Conservation (phyloP, 2,888 invertebrate species). For the Crossocerus cetratus region DNA sequence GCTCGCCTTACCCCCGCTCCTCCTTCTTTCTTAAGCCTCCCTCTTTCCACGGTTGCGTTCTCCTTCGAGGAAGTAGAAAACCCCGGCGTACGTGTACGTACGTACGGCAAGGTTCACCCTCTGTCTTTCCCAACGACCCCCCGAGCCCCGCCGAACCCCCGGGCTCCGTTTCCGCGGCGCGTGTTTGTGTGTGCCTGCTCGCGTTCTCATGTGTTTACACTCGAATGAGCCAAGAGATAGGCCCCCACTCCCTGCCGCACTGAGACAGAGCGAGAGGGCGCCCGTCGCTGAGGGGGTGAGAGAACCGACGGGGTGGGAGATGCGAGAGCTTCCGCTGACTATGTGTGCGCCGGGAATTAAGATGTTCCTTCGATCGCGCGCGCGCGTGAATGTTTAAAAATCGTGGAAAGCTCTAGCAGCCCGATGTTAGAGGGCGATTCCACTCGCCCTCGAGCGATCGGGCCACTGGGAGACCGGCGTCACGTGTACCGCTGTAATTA, state of each 20-base stretch:
- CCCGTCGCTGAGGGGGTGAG: too few species aligned
- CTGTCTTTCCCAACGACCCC: neutral
- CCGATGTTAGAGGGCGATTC: too few species aligned
- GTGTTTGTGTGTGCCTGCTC: constrained; percentile 18
- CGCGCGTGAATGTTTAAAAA: constrained; percentile 21
- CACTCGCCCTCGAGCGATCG: too few species aligned
- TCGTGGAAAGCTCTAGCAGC: neutral
- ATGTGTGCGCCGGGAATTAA: constrained; percentile 30
- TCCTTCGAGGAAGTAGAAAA: constrained; percentile 34
- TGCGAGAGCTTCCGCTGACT: constrained; percentile 1
- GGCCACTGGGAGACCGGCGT: neutral
- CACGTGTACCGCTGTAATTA: constrained; percentile 8
- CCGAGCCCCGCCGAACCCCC: neutral
- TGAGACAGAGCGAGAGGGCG: neutral
- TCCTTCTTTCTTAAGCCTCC: constrained; percentile 24
- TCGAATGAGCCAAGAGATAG: constrained; percentile 46
- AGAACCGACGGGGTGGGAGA: neutral
- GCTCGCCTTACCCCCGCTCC: neutral
- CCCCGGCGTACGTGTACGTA: constrained; percentile 18
- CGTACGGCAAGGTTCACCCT: neutral
- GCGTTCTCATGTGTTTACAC: constrained; percentile 48
- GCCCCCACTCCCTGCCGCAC: constrained; percentile 7
- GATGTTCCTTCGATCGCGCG: constrained; percentile 8
- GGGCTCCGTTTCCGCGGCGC: constrained; percentile 3
- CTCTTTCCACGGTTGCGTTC: constrained; percentile 38